Evolutionary conservation across 2,888 invertebrate species (phyloP), one percentile per base, ranked within the genome.

Genomic region (Cacoxenus indagator): DNA sequence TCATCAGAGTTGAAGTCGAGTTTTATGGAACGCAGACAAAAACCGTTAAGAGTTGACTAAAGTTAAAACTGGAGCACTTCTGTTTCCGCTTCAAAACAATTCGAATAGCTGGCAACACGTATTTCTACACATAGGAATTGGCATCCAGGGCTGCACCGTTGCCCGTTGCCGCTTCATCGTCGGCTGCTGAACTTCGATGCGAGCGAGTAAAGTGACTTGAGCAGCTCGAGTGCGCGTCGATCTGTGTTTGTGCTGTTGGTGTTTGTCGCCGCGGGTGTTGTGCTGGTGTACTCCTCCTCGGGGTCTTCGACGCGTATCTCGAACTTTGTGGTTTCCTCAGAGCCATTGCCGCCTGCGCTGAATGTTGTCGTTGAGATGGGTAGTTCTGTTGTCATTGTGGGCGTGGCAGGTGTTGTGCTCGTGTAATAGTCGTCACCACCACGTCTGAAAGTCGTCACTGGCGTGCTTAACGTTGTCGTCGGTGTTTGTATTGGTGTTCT

Each of bases 121-220:
- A 4, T 51, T 17, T 51, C 51, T 51, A 51, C 51, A 51, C 22
- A 17, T 31, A 31, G 59, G 31, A 59, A 59, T 59, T 31, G 8
- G 37, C 37, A 14, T 11, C 37, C 37, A 37, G 37, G 51, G 51
- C 57, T 55, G 14, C 27, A 24, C 22, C 19, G 22, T 31, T 48
- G 46, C 29, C 19, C 31, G 24, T 31, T 59, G 19, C 29, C 11
- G n/a, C 8, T 64, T 75, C 77, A 87, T 84, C 89, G 89, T 89
- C 90, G 91, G 79, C 94, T 94, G 91, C 83, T 83, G 68, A 95
- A 95, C 89, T 93, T 92, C 22, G 95, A 94, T 68, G 95, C 95
- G 85, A 96, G 92, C 73, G 94, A 92, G 88, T 95, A 96, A 68
- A 96, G 89, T 73, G 95, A 95, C 88, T 94, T 92, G 84, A 96